Base-by-base conservation (phyloP, 1,140 invertebrate species). In the Diprion similis region DNA sequence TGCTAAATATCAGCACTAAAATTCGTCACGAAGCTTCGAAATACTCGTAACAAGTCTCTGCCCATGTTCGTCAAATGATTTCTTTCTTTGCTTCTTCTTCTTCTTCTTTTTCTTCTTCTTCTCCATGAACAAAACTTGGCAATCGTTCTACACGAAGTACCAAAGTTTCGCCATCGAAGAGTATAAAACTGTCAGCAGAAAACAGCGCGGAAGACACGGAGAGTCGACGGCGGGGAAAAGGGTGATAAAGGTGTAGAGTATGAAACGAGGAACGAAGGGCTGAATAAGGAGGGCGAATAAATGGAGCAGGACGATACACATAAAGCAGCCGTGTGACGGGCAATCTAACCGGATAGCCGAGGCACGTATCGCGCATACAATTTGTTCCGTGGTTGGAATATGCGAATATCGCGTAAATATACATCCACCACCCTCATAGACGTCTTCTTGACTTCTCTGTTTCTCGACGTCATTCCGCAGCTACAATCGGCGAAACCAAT, bases 311-410 rank as follows among this genome's bases (percentile, higher is more conserved):
- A 37, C 24, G 24, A 59, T 59, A 59, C 11, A 59, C 51, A 59
- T 59, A 59, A 59, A 59, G 51, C 51, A 17, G 51, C n/a, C 51
- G 51, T 13, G 9, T 59, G 51, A 59, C 51, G 51, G 51, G 51
- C 51, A 59, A 59, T 59, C 51, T 59, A 13, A 13, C 51, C 51
- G 51, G 51, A 59, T 59, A 59, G 51, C 51, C 51, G 51, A 59
- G 51, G 51, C 51, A 59, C 51, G 51, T 59, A 15, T 59, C n/a
- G 51, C 51, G 51, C 51, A 59, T 59, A 59, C 51, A 59, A 59
- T 59, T 59, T 59, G 51, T 59, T 59, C n/a, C 51, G 51, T 59
- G 51, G 51, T 59, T 59, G 51, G 51, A 59, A 59, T 59, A 59
- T 59, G 51, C 51, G 51, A 59, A 59, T 15, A 59, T 59, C 51